Conservation (phyloP, 1,140 invertebrate species). For the Pogonomyrmex californicus region DNA sequence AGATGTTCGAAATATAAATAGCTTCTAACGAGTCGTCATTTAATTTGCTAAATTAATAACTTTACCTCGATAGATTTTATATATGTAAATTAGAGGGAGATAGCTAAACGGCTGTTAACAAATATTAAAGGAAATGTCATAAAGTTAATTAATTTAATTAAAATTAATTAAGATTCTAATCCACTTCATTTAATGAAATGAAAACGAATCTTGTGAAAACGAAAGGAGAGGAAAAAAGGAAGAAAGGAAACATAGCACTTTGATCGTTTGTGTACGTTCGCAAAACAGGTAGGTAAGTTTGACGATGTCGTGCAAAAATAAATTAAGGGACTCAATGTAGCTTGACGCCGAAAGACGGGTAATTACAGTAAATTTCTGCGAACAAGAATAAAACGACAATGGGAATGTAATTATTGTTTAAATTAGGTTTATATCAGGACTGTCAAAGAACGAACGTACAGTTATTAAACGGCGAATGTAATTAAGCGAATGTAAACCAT, state of each 20-base stretch:
- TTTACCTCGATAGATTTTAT: not conserved
- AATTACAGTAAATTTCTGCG: conserved; percentile 21
- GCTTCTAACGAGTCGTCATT: not conserved
- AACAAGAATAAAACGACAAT: conserved; percentile 5
- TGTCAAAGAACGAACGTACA: conserved; percentile 16
- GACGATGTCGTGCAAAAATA: conserved; percentile 27
- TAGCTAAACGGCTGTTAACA: not conserved
- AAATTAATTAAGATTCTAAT: not conserved
- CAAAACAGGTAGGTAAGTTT: not conserved
- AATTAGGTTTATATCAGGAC: conserved; percentile 38
- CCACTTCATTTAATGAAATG: not conserved
- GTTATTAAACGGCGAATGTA: conserved; percentile 4
- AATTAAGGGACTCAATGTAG: conserved; percentile 16
- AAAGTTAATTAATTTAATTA: not conserved
- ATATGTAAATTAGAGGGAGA: not conserved
- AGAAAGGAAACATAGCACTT: not conserved
- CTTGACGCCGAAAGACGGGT: conserved; percentile 14
- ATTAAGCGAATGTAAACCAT: conserved; percentile 12
- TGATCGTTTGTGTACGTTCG: not conserved
- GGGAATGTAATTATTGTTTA: conserved; percentile 34
- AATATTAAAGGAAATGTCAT: not conserved
- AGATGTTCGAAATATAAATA: not conserved
- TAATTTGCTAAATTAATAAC: not conserved
- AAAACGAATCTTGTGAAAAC: not conserved
- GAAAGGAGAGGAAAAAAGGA: too few species aligned